A percentile compares a stretch with the other conserved stretches of the same genome.
These are phyloP conservation scores for Psix sp. DNA, from an alignment of 1,140 invertebrate genomes.

Conservation along the genomic window DNA sequence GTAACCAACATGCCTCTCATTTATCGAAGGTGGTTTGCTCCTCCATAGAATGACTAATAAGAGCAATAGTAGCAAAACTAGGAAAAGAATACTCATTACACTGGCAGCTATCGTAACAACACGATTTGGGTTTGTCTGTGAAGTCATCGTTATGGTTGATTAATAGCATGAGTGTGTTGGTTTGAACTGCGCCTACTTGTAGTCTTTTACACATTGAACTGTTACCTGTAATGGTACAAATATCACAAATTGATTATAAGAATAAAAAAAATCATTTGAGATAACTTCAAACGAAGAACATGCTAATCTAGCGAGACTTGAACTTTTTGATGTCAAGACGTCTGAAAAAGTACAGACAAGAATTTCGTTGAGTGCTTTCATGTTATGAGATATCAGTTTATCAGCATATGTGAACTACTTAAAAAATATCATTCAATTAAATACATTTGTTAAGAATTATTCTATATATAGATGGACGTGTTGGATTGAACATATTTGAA, in stretches of 20 bases:
- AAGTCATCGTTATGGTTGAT: constrained; percentile 51
- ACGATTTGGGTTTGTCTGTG: constrained; percentile 47
- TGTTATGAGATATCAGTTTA: constrained; percentile 16
- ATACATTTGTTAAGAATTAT: too few species aligned
- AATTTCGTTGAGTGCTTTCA: constrained; percentile 3
- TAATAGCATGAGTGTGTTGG: constrained; percentile 56
- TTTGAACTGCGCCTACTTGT: constrained; percentile 37
- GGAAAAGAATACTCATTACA: constrained; percentile 52
- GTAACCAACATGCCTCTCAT: constrained; percentile 49
- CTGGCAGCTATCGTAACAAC: constrained; percentile 47
- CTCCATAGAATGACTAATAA: constrained; percentile 57
- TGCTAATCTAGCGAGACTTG: too few species aligned
- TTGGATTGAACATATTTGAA: too few species aligned
- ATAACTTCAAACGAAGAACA: too few species aligned
- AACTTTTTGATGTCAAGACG: too few species aligned
- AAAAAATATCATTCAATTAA: too few species aligned
- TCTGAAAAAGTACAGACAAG: constrained; percentile 19
- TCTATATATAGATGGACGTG: too few species aligned
- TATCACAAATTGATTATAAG: neutral
- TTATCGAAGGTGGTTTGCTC: constrained; percentile 51
- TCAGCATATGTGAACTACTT: constrained; percentile 4
- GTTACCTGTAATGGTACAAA: constrained; percentile 51
- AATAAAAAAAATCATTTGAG: too few species aligned
- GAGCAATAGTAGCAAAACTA: constrained; percentile 45
- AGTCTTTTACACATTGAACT: constrained; percentile 40